Percentiles rank a stretch among this genome's conserved stretches.
phyloP scores from a whole-genome alignment of 2,797 vertebrate species.

The Parauchenoglanis ngamensis region DNA sequence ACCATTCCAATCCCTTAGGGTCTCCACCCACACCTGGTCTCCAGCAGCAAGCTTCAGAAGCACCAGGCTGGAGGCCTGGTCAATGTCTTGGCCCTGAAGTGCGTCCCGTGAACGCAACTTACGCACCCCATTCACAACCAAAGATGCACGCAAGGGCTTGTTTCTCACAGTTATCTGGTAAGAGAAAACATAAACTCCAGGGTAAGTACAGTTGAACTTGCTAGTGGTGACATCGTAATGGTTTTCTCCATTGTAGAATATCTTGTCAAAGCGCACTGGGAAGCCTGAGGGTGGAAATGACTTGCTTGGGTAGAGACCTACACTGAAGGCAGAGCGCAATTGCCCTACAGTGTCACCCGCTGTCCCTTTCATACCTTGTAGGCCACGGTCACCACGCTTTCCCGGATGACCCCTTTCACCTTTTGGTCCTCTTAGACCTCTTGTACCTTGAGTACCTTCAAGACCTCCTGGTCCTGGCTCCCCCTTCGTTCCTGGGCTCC shows the following conservation, averaged over 20 bases:
- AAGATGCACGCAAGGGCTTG: constrained; percentile 84
- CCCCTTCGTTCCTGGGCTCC: constrained; percentile 83
- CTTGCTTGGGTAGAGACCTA: constrained; percentile 83
- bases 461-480: constrained; percentile 78
- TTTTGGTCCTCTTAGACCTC: constrained; percentile 82
- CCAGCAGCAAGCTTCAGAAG: constrained; percentile 82
- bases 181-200: constrained; percentile 90
- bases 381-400: constrained; percentile 83
- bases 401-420: constrained; percentile 84
- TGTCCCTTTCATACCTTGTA: constrained; percentile 85
- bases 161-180: constrained; percentile 92
- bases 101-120: constrained; percentile 87
- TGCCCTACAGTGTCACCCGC: constrained; percentile 70
- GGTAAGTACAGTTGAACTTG: constrained; percentile 87
- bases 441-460: constrained; percentile 77
- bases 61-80: constrained; percentile 90
- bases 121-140: constrained; percentile 84
- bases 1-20: constrained; percentile 92
- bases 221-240: constrained; percentile 83
- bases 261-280: constrained; percentile 89
- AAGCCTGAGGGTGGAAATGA: constrained; percentile 88
- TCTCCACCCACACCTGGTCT: constrained; percentile 96
- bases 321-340: constrained; percentile 87
- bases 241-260: constrained; percentile 88
- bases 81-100: constrained; percentile 90